Percentiles rank a stretch among this genome's conserved stretches.
Evolutionary conservation across 2,888 invertebrate genomes (phyloP).

Genomic region (Ophion ventricosus): DNA sequence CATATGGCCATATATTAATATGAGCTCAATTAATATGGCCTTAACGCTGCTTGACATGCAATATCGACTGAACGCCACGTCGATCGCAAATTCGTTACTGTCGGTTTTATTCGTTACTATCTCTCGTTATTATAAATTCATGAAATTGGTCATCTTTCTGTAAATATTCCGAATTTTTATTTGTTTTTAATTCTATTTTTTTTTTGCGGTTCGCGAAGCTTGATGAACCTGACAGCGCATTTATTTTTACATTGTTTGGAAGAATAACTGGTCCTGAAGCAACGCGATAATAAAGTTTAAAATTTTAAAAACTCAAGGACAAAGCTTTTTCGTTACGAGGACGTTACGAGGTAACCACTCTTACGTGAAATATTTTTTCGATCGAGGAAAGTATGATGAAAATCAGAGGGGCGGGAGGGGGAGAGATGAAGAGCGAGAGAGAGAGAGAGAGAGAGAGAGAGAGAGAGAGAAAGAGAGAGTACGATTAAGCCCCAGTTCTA

Average conservation of each 20-base stretch:
- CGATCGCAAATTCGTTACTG: too few relatives aligned
- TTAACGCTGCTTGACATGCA: too few relatives aligned
- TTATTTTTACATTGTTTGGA: not conserved
- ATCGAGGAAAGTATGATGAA: conserved; percentile 22
- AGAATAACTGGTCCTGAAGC: not conserved
- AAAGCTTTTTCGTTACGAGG: conserved; percentile 19
- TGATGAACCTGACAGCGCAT: not conserved
- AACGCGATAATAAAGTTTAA: conserved; percentile 14
- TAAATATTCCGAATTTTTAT: too few relatives aligned
- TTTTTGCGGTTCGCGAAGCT: too few relatives aligned
- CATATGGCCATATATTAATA: too few relatives aligned
- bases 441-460: not conserved
- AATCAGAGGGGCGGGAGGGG: too few relatives aligned
- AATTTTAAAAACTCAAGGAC: conserved; percentile 4
- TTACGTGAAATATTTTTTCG: conserved; percentile 39
- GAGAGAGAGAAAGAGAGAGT: not conserved
- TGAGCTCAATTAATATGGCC: too few relatives aligned
- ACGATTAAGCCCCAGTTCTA: conserved; percentile 26
- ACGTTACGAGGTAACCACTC: conserved; percentile 15
- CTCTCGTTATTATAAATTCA: too few relatives aligned
- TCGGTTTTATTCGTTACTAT: too few relatives aligned
- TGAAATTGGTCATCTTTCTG: too few relatives aligned
- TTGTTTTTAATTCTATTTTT: too few relatives aligned
- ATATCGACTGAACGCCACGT: too few relatives aligned
- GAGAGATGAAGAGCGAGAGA: conserved; percentile 5